These are phyloP conservation scores for Drosophila atroscutellata DNA, from an alignment of 2,888 invertebrate genomes.

Conservation along the genomic window DNA sequence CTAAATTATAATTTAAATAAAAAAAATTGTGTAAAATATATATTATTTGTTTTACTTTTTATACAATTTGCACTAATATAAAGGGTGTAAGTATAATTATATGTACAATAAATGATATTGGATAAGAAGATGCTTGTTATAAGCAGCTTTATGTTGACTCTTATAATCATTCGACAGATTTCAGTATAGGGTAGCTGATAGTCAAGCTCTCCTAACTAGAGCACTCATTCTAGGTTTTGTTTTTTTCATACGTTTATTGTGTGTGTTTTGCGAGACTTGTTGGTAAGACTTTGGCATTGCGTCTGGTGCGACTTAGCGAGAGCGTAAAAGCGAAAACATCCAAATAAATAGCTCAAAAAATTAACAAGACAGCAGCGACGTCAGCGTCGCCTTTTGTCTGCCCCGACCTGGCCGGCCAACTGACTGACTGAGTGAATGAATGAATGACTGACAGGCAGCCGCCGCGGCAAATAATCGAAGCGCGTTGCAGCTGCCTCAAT, in stretches of 20 bases:
- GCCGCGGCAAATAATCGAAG: slow-evolving; percentile 77
- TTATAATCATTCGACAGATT: not conserved
- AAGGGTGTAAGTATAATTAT: not conserved
- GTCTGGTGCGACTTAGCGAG: slow-evolving; percentile 75
- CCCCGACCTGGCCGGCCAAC: slow-evolving; percentile 24
- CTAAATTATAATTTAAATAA: not conserved
- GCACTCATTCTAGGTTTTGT: slow-evolving; percentile 6
- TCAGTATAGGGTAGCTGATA: slow-evolving; percentile 8
- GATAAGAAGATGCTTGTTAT: not conserved
- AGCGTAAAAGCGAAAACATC: slow-evolving; percentile 82
- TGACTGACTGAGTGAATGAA: slow-evolving; percentile 39
- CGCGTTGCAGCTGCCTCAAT: slow-evolving; percentile 76
- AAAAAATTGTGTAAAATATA: not conserved
- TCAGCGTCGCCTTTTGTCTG: slow-evolving; percentile 62
- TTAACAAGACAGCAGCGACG: slow-evolving; percentile 74
- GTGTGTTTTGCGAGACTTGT: slow-evolving; percentile 38
- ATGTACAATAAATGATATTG: not conserved
- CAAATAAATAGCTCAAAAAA: slow-evolving; percentile 82
- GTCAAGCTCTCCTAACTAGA: not conserved
- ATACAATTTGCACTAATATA: not conserved
- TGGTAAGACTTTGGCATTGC: slow-evolving; percentile 63
- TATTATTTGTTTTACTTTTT: not conserved
- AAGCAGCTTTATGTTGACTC: not conserved
- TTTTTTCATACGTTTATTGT: slow-evolving; percentile 29
- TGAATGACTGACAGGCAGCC: slow-evolving; percentile 56